Percentiles rank a stretch among this genome's conserved stretches.
Conservation (phyloP, 2,888 invertebrate genomes). For the Hofmannophila pseudospretella region DNA sequence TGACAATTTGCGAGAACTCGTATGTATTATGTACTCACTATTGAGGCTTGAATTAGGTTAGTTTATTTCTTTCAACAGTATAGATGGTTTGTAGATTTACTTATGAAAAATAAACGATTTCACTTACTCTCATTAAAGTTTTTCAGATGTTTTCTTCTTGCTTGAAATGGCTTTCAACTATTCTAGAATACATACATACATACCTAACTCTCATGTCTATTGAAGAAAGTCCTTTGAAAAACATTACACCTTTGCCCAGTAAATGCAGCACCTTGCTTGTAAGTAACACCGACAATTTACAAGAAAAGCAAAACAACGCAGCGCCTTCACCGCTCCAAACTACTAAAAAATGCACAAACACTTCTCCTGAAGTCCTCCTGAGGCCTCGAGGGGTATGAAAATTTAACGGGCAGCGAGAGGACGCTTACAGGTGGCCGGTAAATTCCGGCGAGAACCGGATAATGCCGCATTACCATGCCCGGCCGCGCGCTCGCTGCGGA, state of each 20-base stretch:
- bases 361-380: constrained; percentile 32
- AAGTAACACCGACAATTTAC: constrained; percentile 5
- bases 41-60: too few relatives aligned
- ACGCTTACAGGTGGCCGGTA: constrained; percentile 63
- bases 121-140: too few relatives aligned
- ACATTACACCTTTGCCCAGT: too few relatives aligned
- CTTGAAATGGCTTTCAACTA: too few relatives aligned
- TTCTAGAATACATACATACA: too few relatives aligned
- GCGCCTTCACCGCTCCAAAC: constrained; percentile 10
- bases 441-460: constrained; percentile 45
- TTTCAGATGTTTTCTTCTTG: too few relatives aligned
- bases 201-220: too few relatives aligned
- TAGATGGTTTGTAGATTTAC: too few relatives aligned
- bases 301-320: constrained; percentile 6
- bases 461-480: constrained; percentile 8
- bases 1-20: not conserved
- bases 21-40: not conserved
- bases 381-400: constrained; percentile 45
- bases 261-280: not conserved
- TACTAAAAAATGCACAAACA: constrained; percentile 52
- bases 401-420: constrained; percentile 39
- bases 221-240: too few relatives aligned
- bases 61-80: too few relatives aligned
- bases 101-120: too few relatives aligned
- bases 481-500: constrained; percentile 18